Evolutionary conservation across 2,888 invertebrate genomes (phyloP).

Genomic region (Caenorhabditis sulstoni): DNA sequence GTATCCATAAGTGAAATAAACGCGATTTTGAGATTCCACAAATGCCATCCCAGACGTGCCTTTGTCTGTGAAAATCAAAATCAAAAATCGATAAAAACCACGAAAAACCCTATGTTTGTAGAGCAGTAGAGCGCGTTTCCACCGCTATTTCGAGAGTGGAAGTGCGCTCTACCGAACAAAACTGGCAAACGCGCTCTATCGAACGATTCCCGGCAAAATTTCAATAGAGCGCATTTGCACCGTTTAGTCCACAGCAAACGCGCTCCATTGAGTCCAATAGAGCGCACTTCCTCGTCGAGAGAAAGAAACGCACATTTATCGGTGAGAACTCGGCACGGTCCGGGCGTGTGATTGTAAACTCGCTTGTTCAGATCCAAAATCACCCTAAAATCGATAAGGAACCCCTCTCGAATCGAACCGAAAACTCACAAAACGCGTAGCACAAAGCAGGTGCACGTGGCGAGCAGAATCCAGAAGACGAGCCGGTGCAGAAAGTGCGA

Average conservation of each 20-base stretch:
- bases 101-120: too few relatives aligned
- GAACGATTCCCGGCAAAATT: too few relatives aligned
- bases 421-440: slow-evolving; percentile 67
- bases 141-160: too few relatives aligned
- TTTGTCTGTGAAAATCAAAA: slow-evolving; percentile 57
- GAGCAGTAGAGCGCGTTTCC: too few relatives aligned
- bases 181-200: too few relatives aligned
- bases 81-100: background rate
- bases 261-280: too few relatives aligned
- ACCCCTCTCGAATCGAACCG: background rate
- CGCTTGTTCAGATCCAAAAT: slow-evolving; percentile 75
- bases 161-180: too few relatives aligned
- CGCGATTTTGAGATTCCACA: slow-evolving; percentile 50
- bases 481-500: slow-evolving; percentile 58
- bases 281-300: too few relatives aligned
- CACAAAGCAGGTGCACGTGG: slow-evolving; percentile 61
- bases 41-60: slow-evolving; percentile 68
- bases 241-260: too few relatives aligned
- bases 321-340: slow-evolving; percentile 71
- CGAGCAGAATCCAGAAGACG: slow-evolving; percentile 63
- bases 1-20: slow-evolving; percentile 50
- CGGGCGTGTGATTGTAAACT: slow-evolving; percentile 77
- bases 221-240: too few relatives aligned
- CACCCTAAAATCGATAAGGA: slow-evolving; percentile 23
- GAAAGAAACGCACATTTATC: slow-evolving; percentile 56